Evolutionary conservation across 2,113 vertebrate species (phyloP).

Genomic region (Procapra przewalskii): DNA sequence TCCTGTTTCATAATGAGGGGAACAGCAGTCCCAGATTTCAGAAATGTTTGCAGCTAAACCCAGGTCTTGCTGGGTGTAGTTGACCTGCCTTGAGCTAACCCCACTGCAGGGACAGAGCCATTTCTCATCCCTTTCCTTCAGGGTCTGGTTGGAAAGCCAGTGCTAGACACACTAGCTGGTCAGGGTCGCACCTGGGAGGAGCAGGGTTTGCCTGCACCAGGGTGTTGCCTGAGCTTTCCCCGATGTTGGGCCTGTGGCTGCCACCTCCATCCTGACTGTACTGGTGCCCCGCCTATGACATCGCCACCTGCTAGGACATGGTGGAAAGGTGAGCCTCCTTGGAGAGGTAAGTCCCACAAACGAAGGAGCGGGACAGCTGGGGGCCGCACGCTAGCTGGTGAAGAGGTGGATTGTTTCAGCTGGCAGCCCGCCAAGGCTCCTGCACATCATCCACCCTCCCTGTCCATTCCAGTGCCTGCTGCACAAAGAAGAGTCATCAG

Average conservation of each 20-base stretch:
- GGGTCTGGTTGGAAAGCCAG: not conserved
- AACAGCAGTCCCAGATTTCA: not conserved
- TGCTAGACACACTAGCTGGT: not conserved
- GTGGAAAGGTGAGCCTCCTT: not conserved
- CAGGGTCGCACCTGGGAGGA: not conserved
- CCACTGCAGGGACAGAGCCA: not conserved
- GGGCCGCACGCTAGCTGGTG: not conserved
- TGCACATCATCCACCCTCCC: rapidly evolving
- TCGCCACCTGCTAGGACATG: not conserved
- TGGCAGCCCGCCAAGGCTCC: not conserved
- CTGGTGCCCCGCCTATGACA: not conserved
- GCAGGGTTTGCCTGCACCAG: not conserved
- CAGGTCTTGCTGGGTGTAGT: not conserved
- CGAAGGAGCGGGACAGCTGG: not conserved
- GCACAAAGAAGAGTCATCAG: not conserved
- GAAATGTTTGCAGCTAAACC: not conserved
- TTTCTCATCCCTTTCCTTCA: not conserved
- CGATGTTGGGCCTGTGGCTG: not conserved
- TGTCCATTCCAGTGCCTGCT: not conserved
- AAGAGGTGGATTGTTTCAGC: not conserved
- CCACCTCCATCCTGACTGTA: not conserved
- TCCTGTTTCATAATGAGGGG: not conserved
- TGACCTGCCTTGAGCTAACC: not conserved
- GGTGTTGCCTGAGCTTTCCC: not conserved
- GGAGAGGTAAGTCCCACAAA: not conserved